These are phyloP conservation scores for Protodeltote pygarga DNA, from an alignment of 2,888 invertebrate genomes.

Conservation along the genomic window DNA sequence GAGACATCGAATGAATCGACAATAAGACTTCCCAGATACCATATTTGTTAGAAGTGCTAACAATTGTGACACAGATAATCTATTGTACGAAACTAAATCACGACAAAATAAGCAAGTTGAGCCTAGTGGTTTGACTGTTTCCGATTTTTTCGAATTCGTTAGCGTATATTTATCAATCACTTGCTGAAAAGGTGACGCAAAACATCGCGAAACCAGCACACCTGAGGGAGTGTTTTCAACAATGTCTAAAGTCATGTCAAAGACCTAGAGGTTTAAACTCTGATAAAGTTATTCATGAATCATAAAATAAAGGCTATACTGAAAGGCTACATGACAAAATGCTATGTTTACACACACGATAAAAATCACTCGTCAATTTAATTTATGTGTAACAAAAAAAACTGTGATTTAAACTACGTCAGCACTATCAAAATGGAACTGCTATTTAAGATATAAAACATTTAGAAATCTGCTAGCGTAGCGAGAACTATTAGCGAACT, in stretches of 20 bases:
- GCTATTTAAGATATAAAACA: slow-evolving; percentile 51
- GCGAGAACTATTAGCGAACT: slow-evolving; percentile 68
- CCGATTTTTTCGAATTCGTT: no score
- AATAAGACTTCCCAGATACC: slow-evolving; percentile 58
- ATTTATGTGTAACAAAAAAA: slow-evolving; percentile 17
- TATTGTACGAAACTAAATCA: slow-evolving; percentile 13
- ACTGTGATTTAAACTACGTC: slow-evolving; percentile 15
- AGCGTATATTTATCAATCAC: no score
- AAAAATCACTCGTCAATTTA: slow-evolving; percentile 29
- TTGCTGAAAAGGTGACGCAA: no score
- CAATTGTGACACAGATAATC: slow-evolving; percentile 37
- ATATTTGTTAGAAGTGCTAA: slow-evolving; percentile 29
- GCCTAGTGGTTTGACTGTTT: no score
- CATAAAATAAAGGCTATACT: no score
- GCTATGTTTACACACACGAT: slow-evolving; percentile 14
- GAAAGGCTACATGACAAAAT: slow-evolving; percentile 8
- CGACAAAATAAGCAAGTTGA: no score
- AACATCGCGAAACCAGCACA: no score
- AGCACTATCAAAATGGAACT: slow-evolving; percentile 32
- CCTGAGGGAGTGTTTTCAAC: no score
- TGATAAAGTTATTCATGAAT: no score
- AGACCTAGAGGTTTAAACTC: no score
- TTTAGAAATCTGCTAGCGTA: slow-evolving; percentile 67
- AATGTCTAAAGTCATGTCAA: no score
- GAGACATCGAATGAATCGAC: slow-evolving; percentile 71